These are phyloP conservation scores for Styela plicata DNA, from an alignment of 23 tunicate genomes.

Conservation along the genomic window DNA sequence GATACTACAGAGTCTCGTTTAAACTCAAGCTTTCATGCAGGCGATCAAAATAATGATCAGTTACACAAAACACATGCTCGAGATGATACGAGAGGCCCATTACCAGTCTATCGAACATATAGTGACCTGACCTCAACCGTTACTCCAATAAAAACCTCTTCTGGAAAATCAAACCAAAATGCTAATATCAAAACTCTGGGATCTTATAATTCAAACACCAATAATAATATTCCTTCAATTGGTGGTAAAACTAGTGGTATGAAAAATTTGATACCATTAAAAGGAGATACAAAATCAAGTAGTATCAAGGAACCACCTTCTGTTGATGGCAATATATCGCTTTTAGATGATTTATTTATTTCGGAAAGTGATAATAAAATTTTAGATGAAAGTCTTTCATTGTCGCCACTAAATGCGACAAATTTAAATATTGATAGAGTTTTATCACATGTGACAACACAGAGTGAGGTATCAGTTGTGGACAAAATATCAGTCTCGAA, in stretches of 20 bases:
- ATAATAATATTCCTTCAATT: neutral
- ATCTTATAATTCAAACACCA: neutral
- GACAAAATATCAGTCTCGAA: too few species aligned
- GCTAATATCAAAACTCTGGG: neutral
- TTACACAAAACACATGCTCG: neutral
- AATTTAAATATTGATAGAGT: neutral
- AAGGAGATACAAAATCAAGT: neutral
- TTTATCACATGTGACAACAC: neutral
- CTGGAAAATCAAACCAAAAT: neutral
- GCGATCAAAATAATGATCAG: neutral
- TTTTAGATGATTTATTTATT: constrained; percentile 2
- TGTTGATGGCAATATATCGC: constrained; percentile 1
- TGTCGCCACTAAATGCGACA: neutral
- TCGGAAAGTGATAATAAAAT: neutral
- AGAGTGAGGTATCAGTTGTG: neutral
- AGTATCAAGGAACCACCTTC: neutral
- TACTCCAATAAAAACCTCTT: neutral
- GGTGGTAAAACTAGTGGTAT: neutral
- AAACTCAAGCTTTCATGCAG: constrained; percentile 7
- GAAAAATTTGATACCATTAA: neutral
- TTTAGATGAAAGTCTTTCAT: neutral
- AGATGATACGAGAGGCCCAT: neutral
- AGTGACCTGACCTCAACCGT: constrained; percentile 1
- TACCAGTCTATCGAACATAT: neutral
- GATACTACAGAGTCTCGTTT: neutral